These are phyloP conservation scores for Lepidothrix coronata DNA, from an alignment of 2,113 vertebrate species.

Conservation along the genomic window DNA sequence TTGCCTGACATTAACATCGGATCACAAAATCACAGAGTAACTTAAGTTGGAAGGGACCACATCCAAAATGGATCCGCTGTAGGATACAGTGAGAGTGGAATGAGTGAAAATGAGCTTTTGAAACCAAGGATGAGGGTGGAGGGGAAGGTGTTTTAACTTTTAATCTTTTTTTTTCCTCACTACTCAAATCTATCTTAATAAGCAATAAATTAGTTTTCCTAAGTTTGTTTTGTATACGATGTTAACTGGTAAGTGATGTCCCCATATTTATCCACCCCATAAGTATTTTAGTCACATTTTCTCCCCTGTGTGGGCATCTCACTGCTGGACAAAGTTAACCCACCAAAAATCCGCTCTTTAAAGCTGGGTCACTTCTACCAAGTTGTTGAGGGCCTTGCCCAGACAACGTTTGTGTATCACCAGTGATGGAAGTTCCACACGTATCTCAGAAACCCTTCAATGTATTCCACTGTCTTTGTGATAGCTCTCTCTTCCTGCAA, in stretches of 20 bases:
- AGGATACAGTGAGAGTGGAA: background rate
- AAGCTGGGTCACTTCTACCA: background rate
- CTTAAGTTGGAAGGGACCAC: background rate
- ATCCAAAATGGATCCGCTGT: background rate
- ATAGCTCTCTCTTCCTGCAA: background rate
- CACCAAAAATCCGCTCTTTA: background rate
- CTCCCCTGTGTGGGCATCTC: rapidly evolving
- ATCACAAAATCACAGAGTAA: background rate
- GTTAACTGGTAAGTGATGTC: background rate
- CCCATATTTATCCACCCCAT: background rate
- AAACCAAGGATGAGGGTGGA: background rate
- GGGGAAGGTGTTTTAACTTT: background rate
- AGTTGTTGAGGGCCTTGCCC: background rate
- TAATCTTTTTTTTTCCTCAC: background rate
- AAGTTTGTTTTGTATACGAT: background rate
- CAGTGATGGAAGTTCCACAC: background rate
- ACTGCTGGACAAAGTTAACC: background rate
- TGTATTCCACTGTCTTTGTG: rapidly evolving
- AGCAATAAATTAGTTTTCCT: background rate
- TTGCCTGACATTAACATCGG: background rate
- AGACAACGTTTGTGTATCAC: background rate
- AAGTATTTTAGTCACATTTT: background rate
- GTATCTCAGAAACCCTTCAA: background rate
- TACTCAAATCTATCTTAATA: background rate
- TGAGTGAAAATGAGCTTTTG: background rate